Evolutionary conservation across 1,140 invertebrate species (phyloP).

Genomic region (Panonychus citri): DNA sequence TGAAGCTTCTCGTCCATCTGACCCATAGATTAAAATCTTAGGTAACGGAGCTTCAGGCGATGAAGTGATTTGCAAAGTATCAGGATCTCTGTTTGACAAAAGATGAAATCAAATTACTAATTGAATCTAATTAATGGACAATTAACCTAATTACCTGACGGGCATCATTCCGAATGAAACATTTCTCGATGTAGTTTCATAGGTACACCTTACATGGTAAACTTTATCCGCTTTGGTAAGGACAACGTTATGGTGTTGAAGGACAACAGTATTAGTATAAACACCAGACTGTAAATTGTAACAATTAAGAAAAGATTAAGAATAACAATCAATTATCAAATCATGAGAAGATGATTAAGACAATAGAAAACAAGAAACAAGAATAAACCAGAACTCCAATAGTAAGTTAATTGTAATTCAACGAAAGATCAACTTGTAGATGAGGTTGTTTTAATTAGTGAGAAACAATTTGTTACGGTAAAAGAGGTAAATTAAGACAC

Average conservation of each 20-base stretch:
- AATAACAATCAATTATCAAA: background rate
- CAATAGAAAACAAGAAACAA: no score
- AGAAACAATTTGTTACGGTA: no score
- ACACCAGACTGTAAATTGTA: slow-evolving; percentile 68
- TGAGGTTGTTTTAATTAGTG: no score
- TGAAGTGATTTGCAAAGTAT: slow-evolving; percentile 82
- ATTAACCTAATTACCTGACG: slow-evolving; percentile 54
- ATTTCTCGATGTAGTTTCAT: slow-evolving; percentile 86
- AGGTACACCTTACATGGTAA: slow-evolving; percentile 86
- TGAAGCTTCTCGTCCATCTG: slow-evolving; percentile 58
- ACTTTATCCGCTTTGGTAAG: slow-evolving; percentile 93
- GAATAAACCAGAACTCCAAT: no score
- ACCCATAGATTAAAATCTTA: slow-evolving; percentile 69
- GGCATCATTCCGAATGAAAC: slow-evolving; percentile 94
- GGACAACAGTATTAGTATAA: slow-evolving; percentile 77
- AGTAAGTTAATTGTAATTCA: no score
- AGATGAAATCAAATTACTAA: no score
- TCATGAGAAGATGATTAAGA: background rate
- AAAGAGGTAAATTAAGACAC: no score
- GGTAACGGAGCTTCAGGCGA: slow-evolving; percentile 79
- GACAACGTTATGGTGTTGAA: slow-evolving; percentile 83
- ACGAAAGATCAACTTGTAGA: no score
- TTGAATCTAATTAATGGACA: no score
- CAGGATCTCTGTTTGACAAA: slow-evolving; percentile 41
- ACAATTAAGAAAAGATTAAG: slow-evolving; percentile 13